Evolutionary conservation across 2,888 invertebrate genomes (phyloP), one percentile per base, ranked within the genome.

Genomic region (Polylopha cassiicola): DNA sequence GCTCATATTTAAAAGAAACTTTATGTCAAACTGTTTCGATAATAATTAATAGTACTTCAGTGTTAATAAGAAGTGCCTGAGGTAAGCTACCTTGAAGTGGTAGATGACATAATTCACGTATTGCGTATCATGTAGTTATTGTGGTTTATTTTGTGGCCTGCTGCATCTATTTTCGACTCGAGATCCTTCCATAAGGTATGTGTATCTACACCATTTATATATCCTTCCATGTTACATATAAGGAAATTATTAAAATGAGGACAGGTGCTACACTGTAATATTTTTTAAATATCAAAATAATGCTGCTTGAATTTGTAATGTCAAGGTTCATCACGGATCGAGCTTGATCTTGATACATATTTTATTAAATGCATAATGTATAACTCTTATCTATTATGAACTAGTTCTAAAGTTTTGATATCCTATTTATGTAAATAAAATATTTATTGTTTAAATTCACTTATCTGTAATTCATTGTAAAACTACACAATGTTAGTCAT

Each of bases 41-140:
- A 53, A 46, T 55, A 42, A 29, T 55, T 44, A 17, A 43, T 50
- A 43, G 47, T 47, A 28, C 27, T 44, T 51, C 36, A 37, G 42
- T 28, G 36, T 43, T 26, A 34, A 46, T 39, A 39, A 37, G 44
- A 51, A 61, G 55, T 59, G 46, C 33, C 33, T 37, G 41, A 22
- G 47, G 52, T 22, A 36, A 42, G 21, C 49, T 32, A 56, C 54
- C 50, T 55, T 62, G 50, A 44, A 50, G 59, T 57, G 55, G 48
- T 46, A 53, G 39, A 54, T 68, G 70, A 73, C 67, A 68, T 68
- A 69, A 67, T 69, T 66, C 47, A 52, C 46, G 48, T 55, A 67
- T 47, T 71, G 69, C 72, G 78, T 78, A 80, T 77, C 73, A 79
- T 82, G 77, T 80, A 79, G 73, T 69, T 50, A 55, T 71, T 75